Evolutionary conservation across 2,797 vertebrate species (phyloP), one percentile per base, ranked within the genome.

Genomic region (Halcyon badia): DNA sequence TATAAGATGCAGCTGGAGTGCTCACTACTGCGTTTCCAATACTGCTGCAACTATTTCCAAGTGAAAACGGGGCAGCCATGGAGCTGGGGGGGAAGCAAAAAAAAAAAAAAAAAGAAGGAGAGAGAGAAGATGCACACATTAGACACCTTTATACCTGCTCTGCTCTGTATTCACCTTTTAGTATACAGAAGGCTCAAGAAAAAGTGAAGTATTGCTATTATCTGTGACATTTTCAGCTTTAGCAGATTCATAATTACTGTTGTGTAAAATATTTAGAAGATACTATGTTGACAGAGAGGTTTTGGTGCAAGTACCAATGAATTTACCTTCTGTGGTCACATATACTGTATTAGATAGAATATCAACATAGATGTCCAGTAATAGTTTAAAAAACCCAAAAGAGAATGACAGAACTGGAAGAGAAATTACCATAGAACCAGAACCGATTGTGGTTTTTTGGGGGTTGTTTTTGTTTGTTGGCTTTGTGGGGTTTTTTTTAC

Each of bases 1-100:
- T 97, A 94, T 99, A 99, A 46, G 99, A 98, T 25, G 98, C 90
- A 39, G 99, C 98, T 5, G 99, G 99, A 31, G 99, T 99, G 69
- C 98, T 99, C 84, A 98, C 98, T 31, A 96, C 97, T 0, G 98
- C 96, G 84, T 98, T 98, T 96, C 99, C 98, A 69, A 98, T 98
- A 97, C 98, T 98, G 70, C 98, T 98, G 2, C 98, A 98, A 94
- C 98, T 96, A 72, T 94, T 98, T 87, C 98, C 94, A 75, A 98
- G 90, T 51, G 98, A 96, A 54, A 97, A 94, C 68, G 62, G 96
- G 92, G 97, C 96, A 97, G 90, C 97, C 48, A 96, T 97, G 76
- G 98, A 97, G 85, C 99, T 99, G 21, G 46, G 44, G 44, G 46
- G 94, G 17, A 91, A 92, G 62, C 68, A 72, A 56, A 93, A 69